phyloP scores from a whole-genome alignment of 1,140 invertebrate species.

The Drosophila eugracilis region DNA sequence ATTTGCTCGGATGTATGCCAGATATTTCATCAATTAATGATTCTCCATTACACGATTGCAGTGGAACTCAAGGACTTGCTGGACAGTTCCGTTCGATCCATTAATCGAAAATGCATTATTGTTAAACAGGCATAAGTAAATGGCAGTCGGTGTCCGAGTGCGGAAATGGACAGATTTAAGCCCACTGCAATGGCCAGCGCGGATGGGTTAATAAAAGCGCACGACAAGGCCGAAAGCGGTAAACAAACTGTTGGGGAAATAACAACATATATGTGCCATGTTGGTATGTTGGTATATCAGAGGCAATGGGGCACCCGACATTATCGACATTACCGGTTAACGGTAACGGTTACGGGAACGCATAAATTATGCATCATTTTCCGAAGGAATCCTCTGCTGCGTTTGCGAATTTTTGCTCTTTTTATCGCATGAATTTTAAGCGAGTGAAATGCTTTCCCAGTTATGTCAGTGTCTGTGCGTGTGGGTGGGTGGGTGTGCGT shows the following conservation, averaged over 20 bases:
- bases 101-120: slow-evolving; percentile 54
- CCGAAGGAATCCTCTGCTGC: neutral
- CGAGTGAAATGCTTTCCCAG: slow-evolving; percentile 5
- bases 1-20: slow-evolving; percentile 7
- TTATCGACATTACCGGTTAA: slow-evolving; percentile 46
- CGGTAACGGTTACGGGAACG: slow-evolving; percentile 12
- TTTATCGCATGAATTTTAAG: slow-evolving; percentile 31
- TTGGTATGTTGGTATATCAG: slow-evolving; percentile 5
- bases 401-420: slow-evolving; percentile 17
- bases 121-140: slow-evolving; percentile 58
- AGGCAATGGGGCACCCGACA: slow-evolving; percentile 26
- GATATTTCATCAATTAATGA: slow-evolving; percentile 34
- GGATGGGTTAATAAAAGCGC: slow-evolving; percentile 19
- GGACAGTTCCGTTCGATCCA: slow-evolving; percentile 9
- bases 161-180: slow-evolving; percentile 37
- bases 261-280: neutral
- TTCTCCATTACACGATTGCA: slow-evolving; percentile 25
- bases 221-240: slow-evolving; percentile 22
- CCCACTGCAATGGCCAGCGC: slow-evolving; percentile 31
- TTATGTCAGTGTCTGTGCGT: neutral
- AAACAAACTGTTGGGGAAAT: slow-evolving; percentile 25
- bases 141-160: slow-evolving; percentile 11
- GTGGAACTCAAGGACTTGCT: neutral
- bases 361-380: slow-evolving; percentile 50
- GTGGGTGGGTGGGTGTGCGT: neutral